phyloP scores from a whole-genome alignment of 2,888 invertebrate genomes.

The Athripsodes cinereus region DNA sequence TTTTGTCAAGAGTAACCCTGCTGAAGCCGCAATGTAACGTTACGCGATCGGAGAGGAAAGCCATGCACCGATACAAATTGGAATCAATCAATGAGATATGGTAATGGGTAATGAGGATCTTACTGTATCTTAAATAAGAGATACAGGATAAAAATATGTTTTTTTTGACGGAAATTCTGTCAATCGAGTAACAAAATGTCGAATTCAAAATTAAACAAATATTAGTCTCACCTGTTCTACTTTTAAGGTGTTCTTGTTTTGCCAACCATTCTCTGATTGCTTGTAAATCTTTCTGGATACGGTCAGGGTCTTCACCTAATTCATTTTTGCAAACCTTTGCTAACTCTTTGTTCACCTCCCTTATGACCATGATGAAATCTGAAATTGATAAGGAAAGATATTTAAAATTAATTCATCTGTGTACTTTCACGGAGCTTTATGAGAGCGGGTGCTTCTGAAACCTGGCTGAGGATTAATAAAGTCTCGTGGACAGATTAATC shows the following conservation, averaged over 20 bases:
- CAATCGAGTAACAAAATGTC: background rate
- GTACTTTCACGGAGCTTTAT: too few relatives aligned
- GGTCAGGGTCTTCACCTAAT: constrained; percentile 48
- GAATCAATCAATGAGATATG: too few relatives aligned
- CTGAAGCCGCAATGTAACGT: too few relatives aligned
- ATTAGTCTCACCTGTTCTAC: constrained; percentile 7
- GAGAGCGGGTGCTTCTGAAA: too few relatives aligned
- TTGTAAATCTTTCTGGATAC: constrained; percentile 43
- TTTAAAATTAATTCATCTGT: background rate
- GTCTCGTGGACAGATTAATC: too few relatives aligned
- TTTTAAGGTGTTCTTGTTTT: constrained; percentile 35
- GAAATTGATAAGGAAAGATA: background rate
- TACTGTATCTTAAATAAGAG: too few relatives aligned
- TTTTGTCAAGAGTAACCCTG: too few relatives aligned
- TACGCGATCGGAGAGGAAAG: too few relatives aligned
- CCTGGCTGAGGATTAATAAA: too few relatives aligned
- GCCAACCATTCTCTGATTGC: constrained; percentile 40
- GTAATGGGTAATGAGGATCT: too few relatives aligned
- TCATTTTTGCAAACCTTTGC: constrained; percentile 43
- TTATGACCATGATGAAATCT: constrained; percentile 27
- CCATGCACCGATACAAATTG: too few relatives aligned
- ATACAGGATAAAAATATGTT: too few relatives aligned
- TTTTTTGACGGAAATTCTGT: background rate
- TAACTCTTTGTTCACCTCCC: constrained; percentile 33
- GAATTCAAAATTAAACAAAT: background rate